Base-by-base conservation (phyloP, 2,113 vertebrate genomes). In the Buteo buteo region DNA sequence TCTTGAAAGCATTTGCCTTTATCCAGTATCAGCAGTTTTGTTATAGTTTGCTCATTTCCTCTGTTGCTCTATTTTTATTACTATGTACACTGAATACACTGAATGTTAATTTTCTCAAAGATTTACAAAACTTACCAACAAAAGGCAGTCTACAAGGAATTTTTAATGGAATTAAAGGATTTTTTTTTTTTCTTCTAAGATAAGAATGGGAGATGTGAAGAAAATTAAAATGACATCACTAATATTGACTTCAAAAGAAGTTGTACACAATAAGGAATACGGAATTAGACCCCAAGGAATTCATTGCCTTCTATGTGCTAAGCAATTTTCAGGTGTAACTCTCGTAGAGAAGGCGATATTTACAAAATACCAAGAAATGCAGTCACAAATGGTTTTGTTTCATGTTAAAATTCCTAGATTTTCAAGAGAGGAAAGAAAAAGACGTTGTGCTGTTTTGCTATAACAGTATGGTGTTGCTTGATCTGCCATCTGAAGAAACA, bases 271-370 rank as follows among this genome's bases (percentile, higher is more conserved):
- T 91, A 86, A 94, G 70, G 81, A 94, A 85, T 66, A 49, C 32
- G 44, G 81, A 96, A 94, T 88, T 93, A 86, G 86, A 55, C 93
- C 87, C 77, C 58, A 69, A 91, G 86, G 95, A 96, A 87, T 94
- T 94, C 2, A 76, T 44, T 95, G 83, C 93, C 58, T 97, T 96
- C 84, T 94, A 71, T 22, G 50, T 96, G 82, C 83, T 95, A 95
- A 90, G 85, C 94, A 97, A 92, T 98, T 98, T 98, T 98, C 97
- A 93, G 98, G 98, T 98, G 97, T 98, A 96, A 96, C 96, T 98
- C 96, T 98, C 98, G 96, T 94, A 96, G 95, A 96, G 89, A 78
- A 97, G 59, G 59, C 21, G 20, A 2, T 96, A 88, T 94, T 96
- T 96, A 72, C 32, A 73, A 91, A 80, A 47, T 62, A 78, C 55